Conservation (phyloP, 2,888 invertebrate genomes). For the Acanthosoma haemorrhoidale region DNA sequence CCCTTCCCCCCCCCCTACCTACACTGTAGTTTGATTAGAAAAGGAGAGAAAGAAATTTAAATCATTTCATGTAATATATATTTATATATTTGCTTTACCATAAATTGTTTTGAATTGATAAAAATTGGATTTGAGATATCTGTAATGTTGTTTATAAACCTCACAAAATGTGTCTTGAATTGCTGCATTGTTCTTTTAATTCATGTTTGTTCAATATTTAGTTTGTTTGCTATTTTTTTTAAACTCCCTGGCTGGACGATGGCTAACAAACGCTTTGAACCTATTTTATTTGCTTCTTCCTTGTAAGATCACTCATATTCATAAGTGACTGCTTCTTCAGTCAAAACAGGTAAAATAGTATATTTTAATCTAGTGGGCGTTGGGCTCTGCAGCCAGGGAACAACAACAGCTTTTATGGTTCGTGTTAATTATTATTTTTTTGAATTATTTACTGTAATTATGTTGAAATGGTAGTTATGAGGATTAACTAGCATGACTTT, state of each 20-base stretch:
- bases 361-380: slow-evolving; percentile 21
- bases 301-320: slow-evolving; percentile 22
- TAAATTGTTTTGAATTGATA: neutral
- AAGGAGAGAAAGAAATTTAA: neutral
- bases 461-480: neutral
- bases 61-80: neutral
- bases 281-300: slow-evolving; percentile 25
- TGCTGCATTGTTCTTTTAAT: slow-evolving; percentile 31
- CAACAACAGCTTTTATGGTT: slow-evolving; percentile 24
- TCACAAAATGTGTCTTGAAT: slow-evolving; percentile 1
- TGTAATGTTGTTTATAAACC: neutral
- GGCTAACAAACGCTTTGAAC: slow-evolving; percentile 33
- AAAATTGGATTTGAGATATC: neutral
- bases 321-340: slow-evolving; percentile 13
- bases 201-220: slow-evolving; percentile 4
- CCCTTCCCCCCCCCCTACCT: neutral
- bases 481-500: slow-evolving; percentile 7
- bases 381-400: slow-evolving; percentile 34
- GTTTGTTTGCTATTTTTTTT: slow-evolving; percentile 28
- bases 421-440: slow-evolving; percentile 11
- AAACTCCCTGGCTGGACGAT: slow-evolving; percentile 36
- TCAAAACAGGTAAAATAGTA: slow-evolving; percentile 20
- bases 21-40: neutral
- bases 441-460: neutral
- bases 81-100: neutral